Percentiles rank a stretch among this genome's conserved stretches.
phyloP scores from a whole-genome alignment of 2,113 vertebrate species.

The Zootoca vivipara region DNA sequence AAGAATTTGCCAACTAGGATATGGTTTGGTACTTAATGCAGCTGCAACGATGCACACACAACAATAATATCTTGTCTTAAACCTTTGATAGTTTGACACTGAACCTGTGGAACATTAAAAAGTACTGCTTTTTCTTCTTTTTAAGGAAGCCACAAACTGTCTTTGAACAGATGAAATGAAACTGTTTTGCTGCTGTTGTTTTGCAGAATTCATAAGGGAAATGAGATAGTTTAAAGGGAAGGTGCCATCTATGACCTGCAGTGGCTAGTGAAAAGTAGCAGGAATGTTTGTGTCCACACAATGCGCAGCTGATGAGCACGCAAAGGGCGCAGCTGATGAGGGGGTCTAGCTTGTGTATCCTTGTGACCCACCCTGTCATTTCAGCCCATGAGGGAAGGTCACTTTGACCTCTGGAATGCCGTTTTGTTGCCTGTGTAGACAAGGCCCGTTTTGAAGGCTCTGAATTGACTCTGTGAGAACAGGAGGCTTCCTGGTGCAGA shows the following conservation, averaged over 20 bases:
- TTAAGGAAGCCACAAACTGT: conserved; percentile 28
- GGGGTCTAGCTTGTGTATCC: no score
- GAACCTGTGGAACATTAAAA: not conserved
- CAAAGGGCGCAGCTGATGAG: no score
- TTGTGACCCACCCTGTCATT: no score
- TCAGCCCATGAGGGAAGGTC: no score
- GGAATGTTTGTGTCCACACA: not conserved
- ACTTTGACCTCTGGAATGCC: not conserved
- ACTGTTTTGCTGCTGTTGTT: not conserved
- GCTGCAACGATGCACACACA: not conserved
- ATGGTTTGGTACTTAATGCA: not conserved
- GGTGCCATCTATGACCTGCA: not conserved
- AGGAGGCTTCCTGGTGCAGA: not conserved
- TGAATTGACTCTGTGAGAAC: not conserved
- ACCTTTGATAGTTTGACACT: not conserved
- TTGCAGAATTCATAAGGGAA: conserved; percentile 2
- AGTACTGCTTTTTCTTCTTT: not conserved
- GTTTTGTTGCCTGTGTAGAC: not conserved
- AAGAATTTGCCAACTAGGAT: not conserved
- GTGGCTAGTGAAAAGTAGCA: not conserved
- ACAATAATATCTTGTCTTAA: not conserved
- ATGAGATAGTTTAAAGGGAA: not conserved
- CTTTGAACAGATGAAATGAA: conserved; percentile 34
- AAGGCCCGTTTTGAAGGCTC: not conserved
- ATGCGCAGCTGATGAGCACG: not conserved